Percentiles rank a stretch among this genome's conserved stretches.
phyloP scores from a whole-genome alignment of 2,888 invertebrate species.

The Drosophila ustulata region DNA sequence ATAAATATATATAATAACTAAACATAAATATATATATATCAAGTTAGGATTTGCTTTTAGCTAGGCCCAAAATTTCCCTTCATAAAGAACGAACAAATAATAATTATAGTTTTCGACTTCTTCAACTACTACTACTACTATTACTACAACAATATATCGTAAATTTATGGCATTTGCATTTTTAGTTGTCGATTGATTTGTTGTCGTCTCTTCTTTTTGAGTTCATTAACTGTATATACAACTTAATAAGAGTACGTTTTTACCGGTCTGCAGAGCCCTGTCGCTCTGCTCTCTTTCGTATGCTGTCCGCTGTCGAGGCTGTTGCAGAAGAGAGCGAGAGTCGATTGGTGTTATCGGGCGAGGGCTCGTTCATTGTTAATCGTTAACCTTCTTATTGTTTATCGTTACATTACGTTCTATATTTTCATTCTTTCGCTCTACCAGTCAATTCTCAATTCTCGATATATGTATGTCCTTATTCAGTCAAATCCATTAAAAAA shows the following conservation, averaged over 20 bases:
- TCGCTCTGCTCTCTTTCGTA: constrained; percentile 38
- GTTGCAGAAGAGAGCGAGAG: constrained; percentile 51
- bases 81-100: constrained; percentile 5
- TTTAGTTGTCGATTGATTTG: constrained; percentile 4
- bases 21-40: constrained; percentile 22
- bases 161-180: constrained; percentile 5
- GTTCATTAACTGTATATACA: constrained; percentile 31
- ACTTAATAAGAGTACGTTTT: constrained; percentile 12
- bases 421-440: constrained; percentile 19
- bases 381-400: constrained; percentile 17
- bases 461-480: constrained; percentile 17
- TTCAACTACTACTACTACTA: constrained; percentile 1
- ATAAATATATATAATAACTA: constrained; percentile 1
- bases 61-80: constrained; percentile 11
- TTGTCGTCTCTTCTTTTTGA: background rate
- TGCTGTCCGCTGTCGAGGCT: constrained; percentile 21
- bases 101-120: constrained; percentile 9
- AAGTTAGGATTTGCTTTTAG: constrained; percentile 16
- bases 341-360: constrained; percentile 21
- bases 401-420: constrained; percentile 6
- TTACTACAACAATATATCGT: background rate
- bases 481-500: constrained; percentile 25
- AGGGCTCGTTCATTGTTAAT: constrained; percentile 20
- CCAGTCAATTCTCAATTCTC: constrained; percentile 9
- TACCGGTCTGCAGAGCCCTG: constrained; percentile 12